Evolutionary conservation across 1,140 invertebrate genomes (phyloP).

Genomic region (Oryzaephilus surinamensis): DNA sequence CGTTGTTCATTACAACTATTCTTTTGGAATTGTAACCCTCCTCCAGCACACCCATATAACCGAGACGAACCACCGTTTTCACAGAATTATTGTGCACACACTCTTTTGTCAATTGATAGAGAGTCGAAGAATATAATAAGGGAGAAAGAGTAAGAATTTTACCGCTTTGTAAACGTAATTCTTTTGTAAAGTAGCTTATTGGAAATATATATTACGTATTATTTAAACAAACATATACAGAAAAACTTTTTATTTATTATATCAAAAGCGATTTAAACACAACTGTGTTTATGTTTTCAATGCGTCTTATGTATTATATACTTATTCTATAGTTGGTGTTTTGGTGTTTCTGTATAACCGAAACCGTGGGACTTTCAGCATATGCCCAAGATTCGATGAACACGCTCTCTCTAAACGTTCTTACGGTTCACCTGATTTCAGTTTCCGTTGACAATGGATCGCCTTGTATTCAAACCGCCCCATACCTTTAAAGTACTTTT

Average conservation of each 20-base stretch:
- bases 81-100: constrained; percentile 16
- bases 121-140: too few species aligned
- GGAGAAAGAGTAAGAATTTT: too few species aligned
- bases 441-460: constrained; percentile 17
- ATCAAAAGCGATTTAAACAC: too few species aligned
- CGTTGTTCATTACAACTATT: constrained; percentile 30
- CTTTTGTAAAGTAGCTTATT: constrained; percentile 30
- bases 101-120: constrained; percentile 20
- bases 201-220: constrained; percentile 30
- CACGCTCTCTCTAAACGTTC: constrained; percentile 6
- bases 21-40: constrained; percentile 21
- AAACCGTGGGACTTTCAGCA: constrained; percentile 10
- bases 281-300: too few species aligned
- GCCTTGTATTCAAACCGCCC: constrained; percentile 12
- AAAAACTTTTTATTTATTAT: too few species aligned
- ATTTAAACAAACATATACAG: too few species aligned
- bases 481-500: constrained; percentile 19
- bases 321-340: too few species aligned
- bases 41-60: too few species aligned
- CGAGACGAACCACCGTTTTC: too few species aligned
- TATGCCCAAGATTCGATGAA: constrained; percentile 13
- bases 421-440: constrained; percentile 21
- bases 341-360: too few species aligned
- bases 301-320: too few species aligned
- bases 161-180: constrained; percentile 22